Evolutionary conservation across 2,113 vertebrate species (phyloP).

Genomic region (Sisor rabdophorus): DNA sequence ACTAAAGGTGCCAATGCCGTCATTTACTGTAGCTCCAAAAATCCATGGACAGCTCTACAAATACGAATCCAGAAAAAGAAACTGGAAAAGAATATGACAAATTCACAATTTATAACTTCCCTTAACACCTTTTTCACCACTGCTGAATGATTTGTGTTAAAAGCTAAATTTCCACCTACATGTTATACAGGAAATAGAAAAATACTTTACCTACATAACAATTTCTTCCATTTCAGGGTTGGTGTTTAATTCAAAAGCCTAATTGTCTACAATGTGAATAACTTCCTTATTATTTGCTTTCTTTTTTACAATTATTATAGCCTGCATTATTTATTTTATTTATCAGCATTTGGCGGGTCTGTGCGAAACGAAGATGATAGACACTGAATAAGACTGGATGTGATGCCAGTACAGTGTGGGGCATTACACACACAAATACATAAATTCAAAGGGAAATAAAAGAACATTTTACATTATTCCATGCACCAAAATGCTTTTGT

Average conservation of each 20-base stretch:
- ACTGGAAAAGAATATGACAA: background rate
- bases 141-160: constrained; percentile 24
- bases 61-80: constrained; percentile 25
- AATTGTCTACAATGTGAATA: background rate
- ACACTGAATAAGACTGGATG: background rate
- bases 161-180: background rate
- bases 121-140: background rate
- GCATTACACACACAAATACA: background rate
- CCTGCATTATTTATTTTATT: background rate
- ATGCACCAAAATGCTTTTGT: background rate
- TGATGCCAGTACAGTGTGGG: background rate
- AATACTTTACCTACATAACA: background rate
- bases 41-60: background rate
- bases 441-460: background rate
- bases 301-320: background rate
- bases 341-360: background rate
- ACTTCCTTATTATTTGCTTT: background rate
- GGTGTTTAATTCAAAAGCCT: too few species aligned
- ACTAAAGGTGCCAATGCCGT: background rate
- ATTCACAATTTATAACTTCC: constrained; percentile 18
- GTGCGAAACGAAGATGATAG: background rate
- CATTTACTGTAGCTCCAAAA: background rate
- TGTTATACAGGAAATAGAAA: background rate
- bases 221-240: background rate
- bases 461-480: too few species aligned